phyloP scores from a whole-genome alignment of 1,140 invertebrate species.

The Mya arenaria region DNA sequence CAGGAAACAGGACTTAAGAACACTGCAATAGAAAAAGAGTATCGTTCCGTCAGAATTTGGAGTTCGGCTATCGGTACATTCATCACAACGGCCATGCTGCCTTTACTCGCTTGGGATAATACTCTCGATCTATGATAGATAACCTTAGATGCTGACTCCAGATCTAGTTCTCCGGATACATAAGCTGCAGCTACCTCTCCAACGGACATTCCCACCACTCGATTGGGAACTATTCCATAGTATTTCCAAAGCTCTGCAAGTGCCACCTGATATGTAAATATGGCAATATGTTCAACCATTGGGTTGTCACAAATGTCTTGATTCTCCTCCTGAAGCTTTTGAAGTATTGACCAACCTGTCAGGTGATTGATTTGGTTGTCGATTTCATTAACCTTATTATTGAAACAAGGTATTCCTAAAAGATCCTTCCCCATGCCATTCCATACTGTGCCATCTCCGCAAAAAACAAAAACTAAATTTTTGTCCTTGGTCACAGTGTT shows the following conservation, averaged over 20 bases:
- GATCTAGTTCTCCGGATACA: constrained; percentile 45
- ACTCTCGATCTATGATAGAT: constrained; percentile 58
- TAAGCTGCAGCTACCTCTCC: constrained; percentile 66
- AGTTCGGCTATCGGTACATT: not conserved
- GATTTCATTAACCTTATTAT: constrained; percentile 53
- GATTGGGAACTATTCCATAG: constrained; percentile 38
- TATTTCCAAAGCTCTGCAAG: constrained; percentile 48
- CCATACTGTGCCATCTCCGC: constrained; percentile 37
- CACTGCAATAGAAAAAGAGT: constrained; percentile 24
- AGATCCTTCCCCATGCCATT: constrained; percentile 8
- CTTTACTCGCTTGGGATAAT: constrained; percentile 34
- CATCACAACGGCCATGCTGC: constrained; percentile 60
- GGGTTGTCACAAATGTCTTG: constrained; percentile 51
- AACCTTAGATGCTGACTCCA: constrained; percentile 49
- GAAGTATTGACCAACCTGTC: constrained; percentile 56
- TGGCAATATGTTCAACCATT: constrained; percentile 54
- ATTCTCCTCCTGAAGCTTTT: constrained; percentile 39
- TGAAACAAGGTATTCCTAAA: constrained; percentile 25
- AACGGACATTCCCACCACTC: constrained; percentile 59
- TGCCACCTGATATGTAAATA: constrained; percentile 61
- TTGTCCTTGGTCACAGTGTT: constrained; percentile 61
- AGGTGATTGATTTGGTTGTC: constrained; percentile 51
- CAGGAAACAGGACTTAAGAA: constrained; percentile 55
- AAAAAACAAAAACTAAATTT: constrained; percentile 29
- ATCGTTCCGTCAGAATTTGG: not conserved